Base-by-base conservation (phyloP, 2,888 invertebrate species). In the Eurytoma californica region DNA sequence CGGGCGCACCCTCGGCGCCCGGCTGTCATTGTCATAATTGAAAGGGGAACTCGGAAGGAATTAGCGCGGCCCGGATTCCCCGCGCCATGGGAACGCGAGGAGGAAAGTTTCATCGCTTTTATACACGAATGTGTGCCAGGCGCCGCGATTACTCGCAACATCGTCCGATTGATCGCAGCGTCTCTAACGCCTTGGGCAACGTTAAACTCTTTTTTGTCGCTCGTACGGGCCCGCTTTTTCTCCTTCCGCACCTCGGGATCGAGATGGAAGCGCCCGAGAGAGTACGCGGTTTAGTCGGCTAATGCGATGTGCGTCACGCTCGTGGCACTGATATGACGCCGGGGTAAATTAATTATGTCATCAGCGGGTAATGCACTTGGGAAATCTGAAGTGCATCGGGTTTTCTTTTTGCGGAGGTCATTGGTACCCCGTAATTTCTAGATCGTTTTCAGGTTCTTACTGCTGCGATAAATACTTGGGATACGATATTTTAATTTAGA, bases 21-120 rank as follows among this genome's bases (percentile, higher is more conserved):
- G 75, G 76, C 76, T 76, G 81, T 79, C 81, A 76, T 81, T 81
- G 81, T 78, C 76, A 58, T 72, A 74, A 77, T 75, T 63, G 72
- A 70, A 58, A 68, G 72, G 70, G 18, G 61, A 47, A 63, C 49
- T 16, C 53, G 68, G 73, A 67, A 58, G n/a, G 61, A 81, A 78
- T 68, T 68, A 78, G 75, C 78, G 70, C 75, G 75, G 68, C 72
- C 80, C 78, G 75, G 78, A 81, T 81, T 78, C 80, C 63, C 58
- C 4, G 14, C 9, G 9, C 12, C 55, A 55, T 39, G 39, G 39
- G 39, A 39, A 16, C 9, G 60, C 18, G 7, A 16, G 63, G 61
- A 73, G 80, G 77, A 80, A 80, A 77, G 73, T 80, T 76, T 69
- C 72, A 61, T 61, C 65, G 53, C 51, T 53, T 16, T 53, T 60